Conservation (phyloP, 2,888 invertebrate genomes). For the Apamea crenata region DNA sequence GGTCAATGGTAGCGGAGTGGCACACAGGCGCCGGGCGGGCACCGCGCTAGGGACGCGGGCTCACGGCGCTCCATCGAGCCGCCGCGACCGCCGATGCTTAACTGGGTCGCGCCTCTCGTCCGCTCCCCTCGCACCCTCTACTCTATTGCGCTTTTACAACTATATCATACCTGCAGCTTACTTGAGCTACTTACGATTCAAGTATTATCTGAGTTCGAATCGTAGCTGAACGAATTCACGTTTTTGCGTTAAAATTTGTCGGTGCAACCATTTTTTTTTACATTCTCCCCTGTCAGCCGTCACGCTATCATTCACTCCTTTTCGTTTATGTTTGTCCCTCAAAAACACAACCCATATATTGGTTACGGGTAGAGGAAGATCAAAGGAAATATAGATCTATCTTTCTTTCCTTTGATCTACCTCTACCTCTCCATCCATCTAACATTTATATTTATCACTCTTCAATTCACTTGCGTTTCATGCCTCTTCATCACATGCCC, state of each 20-base stretch:
- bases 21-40: constrained; percentile 52
- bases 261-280: neutral
- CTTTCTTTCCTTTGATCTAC: no score
- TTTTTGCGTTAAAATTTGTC: neutral
- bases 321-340: neutral
- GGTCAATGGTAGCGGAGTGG: constrained; percentile 79
- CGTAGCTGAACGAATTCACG: neutral
- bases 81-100: constrained; percentile 25
- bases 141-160: constrained; percentile 55
- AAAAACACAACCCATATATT: neutral
- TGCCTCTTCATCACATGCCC: neutral
- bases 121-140: constrained; percentile 48
- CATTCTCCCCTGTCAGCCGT: neutral
- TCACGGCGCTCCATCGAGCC: constrained; percentile 59
- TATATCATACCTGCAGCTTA: constrained; percentile 56
- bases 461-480: neutral
- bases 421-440: neutral
- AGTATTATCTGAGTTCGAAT: neutral
- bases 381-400: no score
- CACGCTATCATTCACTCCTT: neutral
- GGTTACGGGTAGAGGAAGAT: no score
- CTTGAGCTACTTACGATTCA: constrained; percentile 9
- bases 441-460: neutral
- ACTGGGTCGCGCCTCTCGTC: constrained; percentile 52
- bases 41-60: constrained; percentile 33